Percentiles rank a stretch among this genome's conserved stretches.
Conservation (phyloP, 2,888 invertebrate species). For the Melangyna quadrimaculata region DNA sequence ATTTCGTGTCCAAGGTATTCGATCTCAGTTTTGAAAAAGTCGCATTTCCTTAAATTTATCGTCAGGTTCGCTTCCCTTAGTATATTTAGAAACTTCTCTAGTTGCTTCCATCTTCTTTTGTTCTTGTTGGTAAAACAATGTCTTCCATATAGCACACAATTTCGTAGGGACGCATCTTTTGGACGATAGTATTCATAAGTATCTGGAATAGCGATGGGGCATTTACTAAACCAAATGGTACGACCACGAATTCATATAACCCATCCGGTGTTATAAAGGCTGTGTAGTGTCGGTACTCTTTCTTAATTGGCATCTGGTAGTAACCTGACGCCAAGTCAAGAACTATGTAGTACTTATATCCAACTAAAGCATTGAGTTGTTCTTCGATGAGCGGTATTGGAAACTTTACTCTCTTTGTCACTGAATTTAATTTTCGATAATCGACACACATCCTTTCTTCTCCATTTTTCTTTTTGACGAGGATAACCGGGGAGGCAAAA, state of each 20-base stretch:
- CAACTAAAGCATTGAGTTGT: slow-evolving; percentile 13
- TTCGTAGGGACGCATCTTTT: not conserved
- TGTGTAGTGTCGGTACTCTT: slow-evolving; percentile 14
- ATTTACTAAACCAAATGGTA: slow-evolving; percentile 14
- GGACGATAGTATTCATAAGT: not conserved
- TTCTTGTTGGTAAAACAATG: not conserved
- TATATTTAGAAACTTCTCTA: not conserved
- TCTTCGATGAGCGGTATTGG: slow-evolving; percentile 28
- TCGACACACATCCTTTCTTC: not conserved
- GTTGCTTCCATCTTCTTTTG: not conserved
- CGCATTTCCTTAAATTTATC: not conserved
- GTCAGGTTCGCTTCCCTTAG: not conserved
- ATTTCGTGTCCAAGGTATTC: not conserved
- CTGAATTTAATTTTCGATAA: not conserved
- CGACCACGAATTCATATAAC: not conserved
- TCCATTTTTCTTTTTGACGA: slow-evolving; percentile 34
- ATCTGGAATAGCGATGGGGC: not conserved
- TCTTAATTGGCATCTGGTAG: slow-evolving; percentile 20
- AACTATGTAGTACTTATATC: not conserved
- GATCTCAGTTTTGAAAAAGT: not conserved
- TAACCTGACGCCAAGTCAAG: slow-evolving; percentile 4
- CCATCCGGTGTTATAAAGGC: slow-evolving; percentile 16
- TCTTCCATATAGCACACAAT: slow-evolving; percentile 7
- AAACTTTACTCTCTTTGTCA: slow-evolving; percentile 3
- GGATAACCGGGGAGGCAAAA: not conserved